Evolutionary conservation across 1,140 invertebrate species (phyloP).

Genomic region (Nymphalis io): DNA sequence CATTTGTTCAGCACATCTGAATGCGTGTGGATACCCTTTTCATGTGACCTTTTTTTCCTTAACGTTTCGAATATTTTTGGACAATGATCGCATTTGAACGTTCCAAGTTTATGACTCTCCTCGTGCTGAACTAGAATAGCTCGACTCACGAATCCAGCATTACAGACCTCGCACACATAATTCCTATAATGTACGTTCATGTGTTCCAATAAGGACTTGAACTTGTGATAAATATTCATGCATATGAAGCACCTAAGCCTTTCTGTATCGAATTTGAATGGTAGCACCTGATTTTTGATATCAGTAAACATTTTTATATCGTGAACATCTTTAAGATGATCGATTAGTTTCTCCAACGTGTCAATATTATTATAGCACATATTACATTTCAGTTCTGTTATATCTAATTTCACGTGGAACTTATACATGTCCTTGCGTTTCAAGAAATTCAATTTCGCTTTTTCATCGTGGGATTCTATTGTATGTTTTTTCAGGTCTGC

Average conservation of each 20-base stretch:
- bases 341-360: constrained; percentile 37
- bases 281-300: constrained; percentile 42
- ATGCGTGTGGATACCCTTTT: constrained; percentile 34
- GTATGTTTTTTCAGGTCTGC: constrained; percentile 58
- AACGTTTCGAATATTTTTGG: constrained; percentile 36
- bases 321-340: constrained; percentile 43
- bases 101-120: constrained; percentile 49
- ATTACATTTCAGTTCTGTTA: constrained; percentile 48
- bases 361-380: constrained; percentile 36
- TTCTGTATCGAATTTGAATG: constrained; percentile 52
- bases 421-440: constrained; percentile 48
- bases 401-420: constrained; percentile 54
- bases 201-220: constrained; percentile 57
- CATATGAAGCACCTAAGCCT: constrained; percentile 51
- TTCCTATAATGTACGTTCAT: constrained; percentile 65
- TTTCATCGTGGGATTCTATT: constrained; percentile 45
- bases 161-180: constrained; percentile 57
- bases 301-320: constrained; percentile 39
- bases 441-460: constrained; percentile 46
- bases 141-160: constrained; percentile 55
- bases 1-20: constrained; percentile 41
- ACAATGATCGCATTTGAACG: constrained; percentile 50
- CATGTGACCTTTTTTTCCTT: constrained; percentile 32
- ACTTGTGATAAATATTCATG: constrained; percentile 51
- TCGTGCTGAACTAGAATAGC: constrained; percentile 45